Evolutionary conservation across 2,113 vertebrate species (phyloP), one percentile per base, ranked within the genome.

Genomic region (Synchiropus splendidus): DNA sequence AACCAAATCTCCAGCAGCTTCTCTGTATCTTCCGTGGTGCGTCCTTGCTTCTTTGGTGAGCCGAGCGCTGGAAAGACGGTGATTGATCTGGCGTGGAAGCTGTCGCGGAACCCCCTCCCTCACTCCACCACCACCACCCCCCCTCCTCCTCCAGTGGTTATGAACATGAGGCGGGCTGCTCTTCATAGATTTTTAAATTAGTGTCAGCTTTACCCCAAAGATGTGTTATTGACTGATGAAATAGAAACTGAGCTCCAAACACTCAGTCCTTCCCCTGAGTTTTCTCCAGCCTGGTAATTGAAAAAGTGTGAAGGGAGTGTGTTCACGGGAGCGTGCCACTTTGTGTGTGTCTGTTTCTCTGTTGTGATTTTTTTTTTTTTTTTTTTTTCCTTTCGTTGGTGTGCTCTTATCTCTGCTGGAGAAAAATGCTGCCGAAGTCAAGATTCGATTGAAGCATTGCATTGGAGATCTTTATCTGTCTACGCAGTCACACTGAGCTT

Each of bases 171-270:
- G 70, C 75, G 45, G 71, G 65, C 63, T 57, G 69, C 74, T 85
- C 75, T 73, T 84, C 76, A 87, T 87, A 78, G 85, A 85, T 87
- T 86, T 87, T 86, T 85, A 83, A 85, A 86, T 87, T 87, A 86
- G 83, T 75, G 79, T 80, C 83, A 84, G 77, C 83, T 85, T 84
- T 84, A 77, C 80, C 80, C 78, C 79, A 85, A 86, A 87, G 85
- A 87, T 85, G 81, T 80, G 77, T 84, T 87, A 87, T 87, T 83
- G 85, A 86, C 83, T 85, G 79, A 72, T 82, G 83, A 82, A 84
- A 85, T 79, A 79, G 82, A 85, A 84, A 80, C 82, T 63, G 72
- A 77, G 80, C 79, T 75, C 68, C 74, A 78, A 81, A 81, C 78
- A 78, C 74, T 83, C 73, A 61, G 59, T 74, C 72, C 75, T 72